These are phyloP conservation scores for Lasioglossum vierecki DNA, from an alignment of 2,888 invertebrate species.

Conservation along the genomic window DNA sequence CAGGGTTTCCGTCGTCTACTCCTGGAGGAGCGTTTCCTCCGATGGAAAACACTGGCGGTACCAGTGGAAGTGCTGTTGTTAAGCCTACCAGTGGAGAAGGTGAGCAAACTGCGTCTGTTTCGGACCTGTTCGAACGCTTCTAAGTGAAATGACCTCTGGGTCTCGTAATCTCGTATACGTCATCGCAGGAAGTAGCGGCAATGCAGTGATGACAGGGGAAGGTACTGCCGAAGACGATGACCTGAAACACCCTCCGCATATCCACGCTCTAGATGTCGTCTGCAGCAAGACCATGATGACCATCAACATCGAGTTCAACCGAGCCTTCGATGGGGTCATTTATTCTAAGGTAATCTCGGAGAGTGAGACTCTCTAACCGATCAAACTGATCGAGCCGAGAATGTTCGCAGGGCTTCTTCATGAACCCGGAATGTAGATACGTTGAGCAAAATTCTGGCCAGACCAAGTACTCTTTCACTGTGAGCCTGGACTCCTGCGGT, in stretches of 20 bases:
- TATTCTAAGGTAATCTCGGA: constrained; percentile 88
- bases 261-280: constrained; percentile 90
- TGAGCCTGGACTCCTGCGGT: constrained; percentile 90
- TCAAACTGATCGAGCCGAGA: not conserved
- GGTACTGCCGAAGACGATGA: constrained; percentile 82
- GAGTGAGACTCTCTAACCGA: not conserved
- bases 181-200: not conserved
- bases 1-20: constrained; percentile 38
- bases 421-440: constrained; percentile 89
- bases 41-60: not conserved
- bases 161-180: not conserved
- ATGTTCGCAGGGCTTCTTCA: constrained; percentile 86
- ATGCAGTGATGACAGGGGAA: not conserved
- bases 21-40: constrained; percentile 29
- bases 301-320: constrained; percentile 91
- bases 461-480: constrained; percentile 89
- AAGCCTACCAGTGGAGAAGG: constrained; percentile 42
- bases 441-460: constrained; percentile 89
- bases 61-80: constrained; percentile 61
- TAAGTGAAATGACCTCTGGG: not conserved
- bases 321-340: constrained; percentile 90
- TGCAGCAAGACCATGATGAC: constrained; percentile 94
- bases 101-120: not conserved
- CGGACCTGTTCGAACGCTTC: too few relatives aligned
- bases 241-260: constrained; percentile 90